phyloP scores from a whole-genome alignment of 1,140 invertebrate species.

The Bombus ignitus region DNA sequence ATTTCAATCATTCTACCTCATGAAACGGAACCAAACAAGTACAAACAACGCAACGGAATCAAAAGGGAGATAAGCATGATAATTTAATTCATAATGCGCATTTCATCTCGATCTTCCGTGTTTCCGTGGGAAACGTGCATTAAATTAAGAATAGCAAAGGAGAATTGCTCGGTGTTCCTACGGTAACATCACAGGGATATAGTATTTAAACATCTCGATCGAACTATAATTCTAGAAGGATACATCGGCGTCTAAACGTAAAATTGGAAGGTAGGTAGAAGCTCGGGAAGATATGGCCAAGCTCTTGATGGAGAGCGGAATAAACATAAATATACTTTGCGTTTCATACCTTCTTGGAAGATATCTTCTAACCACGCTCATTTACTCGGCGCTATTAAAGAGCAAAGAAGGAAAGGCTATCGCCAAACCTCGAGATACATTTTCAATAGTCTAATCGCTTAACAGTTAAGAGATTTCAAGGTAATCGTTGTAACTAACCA shows the following conservation, averaged over 20 bases:
- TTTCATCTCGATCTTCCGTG: not conserved
- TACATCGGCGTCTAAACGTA: not conserved
- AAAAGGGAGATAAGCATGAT: slow-evolving; percentile 21
- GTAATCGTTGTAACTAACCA: not conserved
- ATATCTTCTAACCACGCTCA: not conserved
- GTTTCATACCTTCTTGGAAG: not conserved
- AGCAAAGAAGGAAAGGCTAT: not conserved
- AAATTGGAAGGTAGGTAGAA: not conserved
- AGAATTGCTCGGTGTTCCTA: not conserved
- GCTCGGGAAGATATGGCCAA: not conserved
- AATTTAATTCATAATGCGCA: slow-evolving; percentile 49
- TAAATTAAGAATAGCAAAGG: not conserved
- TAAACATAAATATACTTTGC: not conserved
- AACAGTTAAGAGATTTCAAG: not conserved
- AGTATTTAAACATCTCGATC: not conserved
- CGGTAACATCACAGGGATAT: not conserved
- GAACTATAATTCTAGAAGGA: not conserved
- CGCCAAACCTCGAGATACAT: not conserved
- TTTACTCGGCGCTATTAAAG: not conserved
- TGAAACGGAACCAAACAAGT: not conserved
- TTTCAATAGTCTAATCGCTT: not conserved
- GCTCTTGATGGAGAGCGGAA: not conserved
- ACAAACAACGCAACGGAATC: not conserved
- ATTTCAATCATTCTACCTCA: slow-evolving; percentile 24
- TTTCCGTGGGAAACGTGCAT: not conserved